Base-by-base conservation (phyloP, 2,113 vertebrate genomes). In the Cyanocitta stelleri region DNA sequence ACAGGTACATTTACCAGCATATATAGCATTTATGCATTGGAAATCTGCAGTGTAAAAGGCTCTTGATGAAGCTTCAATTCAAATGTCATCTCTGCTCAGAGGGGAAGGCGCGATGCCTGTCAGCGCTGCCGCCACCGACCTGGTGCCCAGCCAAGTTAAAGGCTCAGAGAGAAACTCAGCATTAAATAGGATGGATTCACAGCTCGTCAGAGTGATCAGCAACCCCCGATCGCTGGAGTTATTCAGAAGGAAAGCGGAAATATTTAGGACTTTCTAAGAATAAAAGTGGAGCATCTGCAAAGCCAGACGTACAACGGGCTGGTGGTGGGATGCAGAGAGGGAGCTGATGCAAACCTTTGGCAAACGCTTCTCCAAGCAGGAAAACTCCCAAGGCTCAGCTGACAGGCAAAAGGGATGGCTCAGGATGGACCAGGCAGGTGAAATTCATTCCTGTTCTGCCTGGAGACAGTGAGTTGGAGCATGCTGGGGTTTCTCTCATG, bases 251-350 rank as follows among this genome's bases (percentile, higher is more conserved):
- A 92, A 87, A 94, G 62, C 32, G 39, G 96, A 96, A 96, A 88
- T 72, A 75, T 85, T 95, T 92, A 92, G 89, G 87, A 56, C 79
- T 95, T 96, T 92, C 91, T 95, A 95, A 95, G 96, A 95, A 96
- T 89, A 95, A 94, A 96, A 94, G 59, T 10, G 1, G 79, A 95
- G 93, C 94, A 95, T 95, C 93, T 95, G 91, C 94, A 95, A 92
- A 95, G 84, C 52, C 95, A 95, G 96, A 89, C 77, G 69, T 75
- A 59, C 68, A 46, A 43, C 6, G 69, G 66, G 84, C 90, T 94
- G 93, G 69, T 72, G 74, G 89, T 91, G 93, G 84, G 89, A 92
- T 83, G 86, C 69, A 32, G 62, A 59, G 77, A 54, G 59, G 16
- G 93, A 49, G 48, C 83, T 84, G 79, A 73, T 77, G 85, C 83